These are phyloP conservation scores for Mesoligia furuncula DNA, from an alignment of 2,888 invertebrate species.

Conservation along the genomic window DNA sequence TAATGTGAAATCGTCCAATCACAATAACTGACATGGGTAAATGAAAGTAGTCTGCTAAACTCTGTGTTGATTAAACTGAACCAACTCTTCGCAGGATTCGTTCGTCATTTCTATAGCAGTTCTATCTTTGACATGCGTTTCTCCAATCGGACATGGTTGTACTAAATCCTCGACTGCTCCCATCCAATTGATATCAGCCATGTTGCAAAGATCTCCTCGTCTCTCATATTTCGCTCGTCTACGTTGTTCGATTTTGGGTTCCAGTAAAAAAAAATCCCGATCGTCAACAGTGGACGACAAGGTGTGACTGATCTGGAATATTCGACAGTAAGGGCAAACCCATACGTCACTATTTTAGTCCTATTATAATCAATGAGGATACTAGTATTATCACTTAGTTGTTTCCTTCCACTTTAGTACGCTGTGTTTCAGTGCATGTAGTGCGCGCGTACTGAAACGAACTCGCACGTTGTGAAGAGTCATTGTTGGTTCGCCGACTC, in stretches of 20 bases:
- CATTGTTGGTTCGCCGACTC: constrained; percentile 12
- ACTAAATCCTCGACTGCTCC: not conserved
- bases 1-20: not conserved
- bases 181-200: too few species aligned
- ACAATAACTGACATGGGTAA: not conserved
- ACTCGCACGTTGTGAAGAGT: not conserved
- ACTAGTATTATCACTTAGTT: constrained; percentile 19
- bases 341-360: constrained; percentile 2
- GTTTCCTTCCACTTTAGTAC: constrained; percentile 25
- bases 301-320: too few species aligned
- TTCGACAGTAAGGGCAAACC: not conserved
- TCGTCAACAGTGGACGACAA: too few species aligned
- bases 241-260: not conserved
- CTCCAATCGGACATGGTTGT: not conserved
- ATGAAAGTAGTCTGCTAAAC: not conserved
- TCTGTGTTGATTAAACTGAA: not conserved
- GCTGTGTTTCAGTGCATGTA: constrained; percentile 37
- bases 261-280: too few species aligned
- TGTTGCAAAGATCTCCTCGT: not conserved
- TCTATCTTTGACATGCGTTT: not conserved
- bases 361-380: constrained; percentile 17
- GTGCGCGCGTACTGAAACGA: constrained; percentile 53
- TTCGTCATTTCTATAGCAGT: not conserved
- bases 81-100: not conserved
- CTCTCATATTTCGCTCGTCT: not conserved